Base-by-base conservation (phyloP, 2,888 invertebrate genomes). In the Chaitophorus viminalis region DNA sequence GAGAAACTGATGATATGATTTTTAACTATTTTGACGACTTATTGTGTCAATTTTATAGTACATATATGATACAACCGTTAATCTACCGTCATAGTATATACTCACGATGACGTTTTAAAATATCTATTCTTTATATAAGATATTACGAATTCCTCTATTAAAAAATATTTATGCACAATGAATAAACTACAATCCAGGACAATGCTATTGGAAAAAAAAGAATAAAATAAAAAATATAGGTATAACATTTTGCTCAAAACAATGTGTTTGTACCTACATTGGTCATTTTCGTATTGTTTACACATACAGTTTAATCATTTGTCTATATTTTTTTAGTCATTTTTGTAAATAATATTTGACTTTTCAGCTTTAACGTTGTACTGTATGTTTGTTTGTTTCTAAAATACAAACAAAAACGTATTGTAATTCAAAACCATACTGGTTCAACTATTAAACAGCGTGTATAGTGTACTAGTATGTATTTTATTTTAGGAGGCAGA, bases 61-160 rank as follows among this genome's bases (percentile, higher is more conserved):
- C 54, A 17, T n/a, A n/a, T n/a, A n/a, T n/a, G n/a, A n/a, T 9
- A 25, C 6, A n/a, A 68, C 11, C 60, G 36, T 81, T 68, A 39
- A 68, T 81, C 65, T 65, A 9, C 39, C 11, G 3, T 39, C 39
- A 18, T 81, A 39, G 0, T 81, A 52, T 39, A 39, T 39, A 29
- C 18, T 68, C 68, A n/a, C 8, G 60, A 39, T 81, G 79, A 39
- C 65, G 79, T 39, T 81, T 39, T 81, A 68, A 31, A 31, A 81
- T 46, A 46, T 1, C 29, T 81, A 46, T 81, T 68, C 29, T 68
- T 81, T 46, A 46, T 46, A 46, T 21, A 14, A 81, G 9, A 81
- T 81, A 39, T 81, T 46, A 70, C 68, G 31, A n/a, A 68, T 68
- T 68, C 31, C 29, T 14, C 29, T 68, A 25, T 68, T 39, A 68